phyloP scores from a whole-genome alignment of 2,797 vertebrate genomes.

The Microctenopoma steveboyesi region DNA sequence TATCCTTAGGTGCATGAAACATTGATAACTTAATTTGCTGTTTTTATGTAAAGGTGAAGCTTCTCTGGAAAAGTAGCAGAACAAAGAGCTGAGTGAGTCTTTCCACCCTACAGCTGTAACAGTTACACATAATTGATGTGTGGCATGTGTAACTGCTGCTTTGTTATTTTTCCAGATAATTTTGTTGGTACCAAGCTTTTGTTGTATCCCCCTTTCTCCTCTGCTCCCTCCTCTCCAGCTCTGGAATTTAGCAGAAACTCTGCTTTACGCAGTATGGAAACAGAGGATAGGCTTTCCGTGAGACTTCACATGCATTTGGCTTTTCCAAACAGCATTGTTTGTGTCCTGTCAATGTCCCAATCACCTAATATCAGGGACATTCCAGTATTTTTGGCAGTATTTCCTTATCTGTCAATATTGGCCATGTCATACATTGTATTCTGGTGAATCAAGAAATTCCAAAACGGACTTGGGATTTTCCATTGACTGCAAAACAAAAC shows the following conservation, averaged over 20 bases:
- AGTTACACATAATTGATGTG: conserved; percentile 70
- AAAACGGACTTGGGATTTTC: conserved; percentile 18
- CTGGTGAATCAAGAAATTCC: background rate
- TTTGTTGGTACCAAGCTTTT: conserved; percentile 56
- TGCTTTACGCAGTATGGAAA: conserved; percentile 44
- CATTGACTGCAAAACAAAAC: conserved; percentile 17
- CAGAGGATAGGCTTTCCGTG: conserved; percentile 40
- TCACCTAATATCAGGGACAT: conserved; percentile 11
- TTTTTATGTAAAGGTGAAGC: conserved; percentile 45
- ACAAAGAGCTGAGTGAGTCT: conserved; percentile 28
- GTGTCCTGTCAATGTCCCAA: conserved; percentile 19
- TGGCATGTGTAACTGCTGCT: conserved; percentile 69
- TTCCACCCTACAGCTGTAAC: conserved; percentile 58
- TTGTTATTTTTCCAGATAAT: conserved; percentile 76
- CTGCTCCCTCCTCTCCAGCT: conserved; percentile 12
- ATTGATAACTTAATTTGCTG: conserved; percentile 63
- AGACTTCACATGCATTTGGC: conserved; percentile 53
- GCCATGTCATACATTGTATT: background rate
- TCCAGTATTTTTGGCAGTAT: background rate
- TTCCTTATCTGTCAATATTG: background rate
- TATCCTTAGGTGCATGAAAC: conserved; percentile 48
- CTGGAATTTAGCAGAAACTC: conserved; percentile 52
- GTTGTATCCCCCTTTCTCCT: conserved; percentile 16
- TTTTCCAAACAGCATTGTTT: conserved; percentile 41
- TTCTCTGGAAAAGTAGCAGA: conserved; percentile 57